A percentile compares a stretch with the other conserved stretches of the same genome.
These are phyloP conservation scores for Tenthredo scrophulariae DNA, from an alignment of 2,888 invertebrate genomes.

Conservation along the genomic window DNA sequence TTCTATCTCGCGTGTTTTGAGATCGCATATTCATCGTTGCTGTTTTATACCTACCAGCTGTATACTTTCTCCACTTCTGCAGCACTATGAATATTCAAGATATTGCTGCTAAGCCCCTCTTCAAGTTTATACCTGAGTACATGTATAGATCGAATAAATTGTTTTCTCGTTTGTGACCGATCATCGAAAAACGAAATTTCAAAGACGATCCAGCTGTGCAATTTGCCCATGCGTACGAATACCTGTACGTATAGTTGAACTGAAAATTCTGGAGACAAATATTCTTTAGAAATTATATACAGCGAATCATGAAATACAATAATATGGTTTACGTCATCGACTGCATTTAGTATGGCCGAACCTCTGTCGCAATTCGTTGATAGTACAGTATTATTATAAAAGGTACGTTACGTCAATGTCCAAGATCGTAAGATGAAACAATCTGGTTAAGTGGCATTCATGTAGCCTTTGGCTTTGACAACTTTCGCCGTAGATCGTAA, in stretches of 20 bases:
- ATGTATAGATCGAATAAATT: constrained; percentile 7
- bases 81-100: constrained; percentile 19
- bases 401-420: neutral
- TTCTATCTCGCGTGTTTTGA: neutral
- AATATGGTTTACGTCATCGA: neutral
- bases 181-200: neutral
- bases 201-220: neutral
- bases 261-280: neutral
- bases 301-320: neutral
- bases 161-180: neutral
- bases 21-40: constrained; percentile 14
- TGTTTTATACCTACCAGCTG: neutral
- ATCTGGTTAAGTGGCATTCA: neutral
- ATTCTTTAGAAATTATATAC: neutral
- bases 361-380: neutral
- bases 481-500: neutral
- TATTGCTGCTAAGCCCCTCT: neutral
- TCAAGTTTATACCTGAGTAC: neutral
- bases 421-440: neutral
- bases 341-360: neutral
- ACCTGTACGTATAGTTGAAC: no score
- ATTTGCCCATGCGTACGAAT: neutral
- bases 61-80: neutral
- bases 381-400: neutral
- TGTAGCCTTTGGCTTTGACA: neutral